Conservation (phyloP, 2,888 invertebrate species). For the Cataglyphis altisquamis region DNA sequence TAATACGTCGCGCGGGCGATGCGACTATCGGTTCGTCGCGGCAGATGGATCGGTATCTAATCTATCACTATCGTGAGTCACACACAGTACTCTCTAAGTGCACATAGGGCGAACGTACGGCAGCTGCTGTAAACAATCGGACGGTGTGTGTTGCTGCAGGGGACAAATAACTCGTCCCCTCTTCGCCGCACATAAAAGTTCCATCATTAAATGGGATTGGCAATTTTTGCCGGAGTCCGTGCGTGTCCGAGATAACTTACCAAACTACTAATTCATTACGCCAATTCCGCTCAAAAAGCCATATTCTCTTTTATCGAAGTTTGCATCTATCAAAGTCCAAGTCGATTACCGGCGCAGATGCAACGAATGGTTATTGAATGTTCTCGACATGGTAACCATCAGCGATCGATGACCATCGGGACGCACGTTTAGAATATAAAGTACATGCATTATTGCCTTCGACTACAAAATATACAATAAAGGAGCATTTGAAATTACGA, state of each 20-base stretch:
- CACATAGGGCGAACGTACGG: slow-evolving; percentile 21
- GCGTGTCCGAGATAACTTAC: slow-evolving; percentile 40
- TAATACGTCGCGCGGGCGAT: slow-evolving; percentile 65
- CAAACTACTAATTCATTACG: slow-evolving; percentile 52
- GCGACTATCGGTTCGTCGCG: slow-evolving; percentile 68
- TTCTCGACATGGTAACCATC: slow-evolving; percentile 44
- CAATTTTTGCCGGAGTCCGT: slow-evolving; percentile 39
- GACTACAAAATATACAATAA: slow-evolving; percentile 30
- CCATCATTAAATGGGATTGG: slow-evolving; percentile 51
- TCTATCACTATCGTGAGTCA: slow-evolving; percentile 69
- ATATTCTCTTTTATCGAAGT: slow-evolving; percentile 54
- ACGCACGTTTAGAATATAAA: slow-evolving; percentile 54
- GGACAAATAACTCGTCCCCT: slow-evolving; percentile 30
- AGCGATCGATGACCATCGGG: slow-evolving; percentile 51
- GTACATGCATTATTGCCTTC: slow-evolving; percentile 41
- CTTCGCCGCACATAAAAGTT: slow-evolving; percentile 38
- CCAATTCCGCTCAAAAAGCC: slow-evolving; percentile 40
- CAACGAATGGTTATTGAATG: slow-evolving; percentile 49
- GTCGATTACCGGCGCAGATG: slow-evolving; percentile 57
- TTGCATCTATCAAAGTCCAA: slow-evolving; percentile 59
- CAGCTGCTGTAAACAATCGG: slow-evolving; percentile 50
- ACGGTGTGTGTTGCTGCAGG: neutral
- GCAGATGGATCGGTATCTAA: slow-evolving; percentile 77
- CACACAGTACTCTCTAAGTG: slow-evolving; percentile 24
- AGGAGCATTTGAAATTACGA: slow-evolving; percentile 22